Conservation (phyloP, 2,888 invertebrate genomes). For the Eustalomyia histrio region DNA sequence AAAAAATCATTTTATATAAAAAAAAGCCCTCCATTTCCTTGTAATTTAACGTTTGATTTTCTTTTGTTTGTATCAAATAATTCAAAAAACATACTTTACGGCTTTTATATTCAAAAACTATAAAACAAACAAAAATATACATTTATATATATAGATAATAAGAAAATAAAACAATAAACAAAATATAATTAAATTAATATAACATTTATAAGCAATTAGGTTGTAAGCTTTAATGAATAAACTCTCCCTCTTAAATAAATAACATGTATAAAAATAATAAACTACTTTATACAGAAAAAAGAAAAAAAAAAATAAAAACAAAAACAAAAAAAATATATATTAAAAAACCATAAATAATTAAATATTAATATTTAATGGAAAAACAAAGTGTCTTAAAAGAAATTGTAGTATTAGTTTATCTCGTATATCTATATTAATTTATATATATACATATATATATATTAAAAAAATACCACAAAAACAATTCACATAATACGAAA, state of each 20-base stretch:
- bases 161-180: constrained; percentile 19
- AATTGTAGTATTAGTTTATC: constrained; percentile 74
- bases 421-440: constrained; percentile 64
- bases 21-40: constrained; percentile 65
- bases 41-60: constrained; percentile 46
- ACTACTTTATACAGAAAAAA: constrained; percentile 44
- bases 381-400: constrained; percentile 78
- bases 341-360: constrained; percentile 66
- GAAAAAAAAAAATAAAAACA: constrained; percentile 70
- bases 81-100: constrained; percentile 54
- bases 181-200: constrained; percentile 35
- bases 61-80: constrained; percentile 60
- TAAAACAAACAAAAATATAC: constrained; percentile 19
- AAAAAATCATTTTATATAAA: constrained; percentile 35
- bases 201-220: constrained; percentile 62
- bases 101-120: constrained; percentile 58
- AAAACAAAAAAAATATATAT: constrained; percentile 69
- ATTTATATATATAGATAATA: constrained; percentile 49
- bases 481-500: constrained; percentile 61
- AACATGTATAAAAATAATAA: constrained; percentile 29
- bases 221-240: constrained; percentile 60
- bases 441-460: constrained; percentile 67
- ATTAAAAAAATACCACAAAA: constrained; percentile 62
- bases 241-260: constrained; percentile 32
- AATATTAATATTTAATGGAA: constrained; percentile 67